phyloP scores from a whole-genome alignment of 2,797 vertebrate species.

The Gobio occitaniae region DNA sequence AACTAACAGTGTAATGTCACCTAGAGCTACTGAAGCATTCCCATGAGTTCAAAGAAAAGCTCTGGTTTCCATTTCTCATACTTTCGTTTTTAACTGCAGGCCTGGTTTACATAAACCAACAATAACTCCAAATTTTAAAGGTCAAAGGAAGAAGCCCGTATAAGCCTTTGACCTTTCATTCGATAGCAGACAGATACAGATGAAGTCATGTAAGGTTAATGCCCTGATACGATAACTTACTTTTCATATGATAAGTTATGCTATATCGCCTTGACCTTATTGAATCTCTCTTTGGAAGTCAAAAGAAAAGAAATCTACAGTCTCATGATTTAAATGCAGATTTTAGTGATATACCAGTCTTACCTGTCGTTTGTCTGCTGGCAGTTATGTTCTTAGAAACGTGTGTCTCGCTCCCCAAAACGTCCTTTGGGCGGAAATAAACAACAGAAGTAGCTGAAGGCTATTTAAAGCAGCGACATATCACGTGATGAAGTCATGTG shows the following conservation, averaged over 20 bases:
- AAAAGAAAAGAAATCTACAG: background rate
- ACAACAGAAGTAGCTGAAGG: background rate
- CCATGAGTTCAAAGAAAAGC: background rate
- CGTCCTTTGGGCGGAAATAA: background rate
- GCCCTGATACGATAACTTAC: background rate
- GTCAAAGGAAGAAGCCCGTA: background rate
- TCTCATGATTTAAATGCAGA: background rate
- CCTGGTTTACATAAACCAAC: background rate
- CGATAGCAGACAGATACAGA: background rate
- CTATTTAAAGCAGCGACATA: background rate
- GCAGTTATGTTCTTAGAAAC: background rate
- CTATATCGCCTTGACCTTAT: background rate
- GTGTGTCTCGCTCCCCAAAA: background rate
- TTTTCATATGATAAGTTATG: background rate
- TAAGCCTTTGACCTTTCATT: background rate
- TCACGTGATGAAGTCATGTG: slow-evolving; percentile 62
- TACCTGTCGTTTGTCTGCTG: slow-evolving; percentile 7
- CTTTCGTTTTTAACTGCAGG: background rate
- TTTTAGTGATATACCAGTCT: background rate
- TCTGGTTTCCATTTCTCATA: background rate
- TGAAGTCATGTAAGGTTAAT: too few relatives aligned
- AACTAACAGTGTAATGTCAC: background rate
- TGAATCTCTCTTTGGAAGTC: background rate
- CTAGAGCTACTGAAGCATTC: background rate
- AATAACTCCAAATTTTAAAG: background rate